Percentiles rank a stretch among this genome's conserved stretches.
Conservation (phyloP, 2,113 vertebrate genomes). For the Podiceps cristatus region DNA sequence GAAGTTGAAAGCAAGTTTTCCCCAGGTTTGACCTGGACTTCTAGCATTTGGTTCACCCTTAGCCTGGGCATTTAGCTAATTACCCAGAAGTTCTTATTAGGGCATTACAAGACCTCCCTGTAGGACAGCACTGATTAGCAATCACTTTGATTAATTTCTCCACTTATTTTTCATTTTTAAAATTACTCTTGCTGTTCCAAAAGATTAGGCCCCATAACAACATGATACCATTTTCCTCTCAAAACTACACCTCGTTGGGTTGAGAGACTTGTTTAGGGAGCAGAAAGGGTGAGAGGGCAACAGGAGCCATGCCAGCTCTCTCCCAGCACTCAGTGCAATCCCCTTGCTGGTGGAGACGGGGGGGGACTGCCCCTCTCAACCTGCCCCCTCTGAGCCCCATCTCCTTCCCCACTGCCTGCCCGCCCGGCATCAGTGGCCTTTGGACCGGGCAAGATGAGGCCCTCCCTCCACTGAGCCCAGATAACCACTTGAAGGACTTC, state of each 20-base stretch:
- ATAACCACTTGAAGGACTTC: slow-evolving; percentile 47
- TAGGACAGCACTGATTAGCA: neutral
- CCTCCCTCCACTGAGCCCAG: neutral
- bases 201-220: neutral
- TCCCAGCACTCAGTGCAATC: neutral
- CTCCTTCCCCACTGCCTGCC: neutral
- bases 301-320: neutral
- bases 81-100: neutral
- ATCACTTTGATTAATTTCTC: neutral
- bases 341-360: neutral
- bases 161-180: neutral
- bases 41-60: neutral
- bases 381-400: neutral
- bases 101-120: neutral
- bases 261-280: neutral
- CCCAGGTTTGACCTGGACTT: neutral
- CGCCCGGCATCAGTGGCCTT: neutral
- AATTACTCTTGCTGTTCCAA: neutral
- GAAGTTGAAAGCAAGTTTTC: neutral
- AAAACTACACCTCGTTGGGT: neutral
- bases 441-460: neutral
- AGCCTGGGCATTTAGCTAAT: neutral
- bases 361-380: neutral
- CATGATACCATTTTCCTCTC: neutral
- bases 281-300: neutral